Evolutionary conservation across 2,888 invertebrate genomes (phyloP).

Genomic region (Tipula unca): DNA sequence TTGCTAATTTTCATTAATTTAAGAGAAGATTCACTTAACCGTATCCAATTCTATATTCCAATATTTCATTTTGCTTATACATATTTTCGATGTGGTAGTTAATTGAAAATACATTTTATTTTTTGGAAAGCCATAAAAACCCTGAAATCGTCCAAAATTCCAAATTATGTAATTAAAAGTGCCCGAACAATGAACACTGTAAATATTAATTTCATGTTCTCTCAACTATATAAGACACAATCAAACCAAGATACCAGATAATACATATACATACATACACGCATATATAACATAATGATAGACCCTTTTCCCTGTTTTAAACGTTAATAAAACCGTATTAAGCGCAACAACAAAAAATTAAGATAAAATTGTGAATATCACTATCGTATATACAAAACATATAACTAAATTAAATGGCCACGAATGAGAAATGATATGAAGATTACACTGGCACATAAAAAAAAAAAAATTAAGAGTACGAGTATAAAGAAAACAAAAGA

Average conservation of each 20-base stretch:
- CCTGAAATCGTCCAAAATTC: not conserved
- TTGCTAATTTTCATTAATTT: not conserved
- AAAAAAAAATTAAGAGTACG: not conserved
- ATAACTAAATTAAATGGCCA: conserved; percentile 4
- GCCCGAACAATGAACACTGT: not conserved
- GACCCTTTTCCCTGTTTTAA: not conserved
- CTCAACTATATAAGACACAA: not conserved
- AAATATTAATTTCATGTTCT: not conserved
- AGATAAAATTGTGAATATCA: not conserved
- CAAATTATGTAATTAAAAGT: not conserved
- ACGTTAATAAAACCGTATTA: not conserved
- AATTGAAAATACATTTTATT: not conserved
- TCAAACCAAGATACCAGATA: too few species aligned
- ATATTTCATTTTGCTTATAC: not conserved
- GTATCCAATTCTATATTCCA: not conserved
- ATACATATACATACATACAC: not conserved
- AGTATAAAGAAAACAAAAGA: not conserved
- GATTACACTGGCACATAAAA: not conserved
- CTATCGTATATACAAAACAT: not conserved
- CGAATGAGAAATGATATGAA: not conserved
- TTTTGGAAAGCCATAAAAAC: not conserved
- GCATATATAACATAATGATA: not conserved
- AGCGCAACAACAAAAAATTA: not conserved
- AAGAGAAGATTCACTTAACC: not conserved
- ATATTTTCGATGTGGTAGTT: not conserved